A percentile compares a stretch with the other conserved stretches of the same genome.
These are phyloP conservation scores for Nematopogon swammerdamellus DNA, from an alignment of 2,888 invertebrate species.

Conservation along the genomic window DNA sequence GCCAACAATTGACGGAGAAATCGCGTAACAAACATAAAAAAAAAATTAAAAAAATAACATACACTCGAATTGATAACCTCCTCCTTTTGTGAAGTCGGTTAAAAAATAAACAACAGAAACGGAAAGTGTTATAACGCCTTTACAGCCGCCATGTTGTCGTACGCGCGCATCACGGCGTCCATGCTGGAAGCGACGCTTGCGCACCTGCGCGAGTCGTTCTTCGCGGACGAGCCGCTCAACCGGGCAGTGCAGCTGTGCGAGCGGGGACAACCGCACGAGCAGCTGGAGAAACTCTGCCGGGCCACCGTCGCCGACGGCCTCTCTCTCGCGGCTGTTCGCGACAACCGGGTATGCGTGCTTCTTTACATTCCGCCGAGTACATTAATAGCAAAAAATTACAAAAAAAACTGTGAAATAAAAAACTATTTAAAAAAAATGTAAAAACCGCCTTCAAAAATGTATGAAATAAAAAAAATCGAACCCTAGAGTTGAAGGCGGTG, in stretches of 20 bases:
- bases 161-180: conserved; percentile 30
- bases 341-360: conserved; percentile 51
- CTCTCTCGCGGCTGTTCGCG: conserved; percentile 66
- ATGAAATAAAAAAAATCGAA: too few species aligned
- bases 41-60: too few species aligned
- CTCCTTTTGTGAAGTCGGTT: too few species aligned
- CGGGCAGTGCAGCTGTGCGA: conserved; percentile 71
- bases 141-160: conserved; percentile 12
- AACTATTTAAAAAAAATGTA: too few species aligned
- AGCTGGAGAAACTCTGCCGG: conserved; percentile 69
- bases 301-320: conserved; percentile 71
- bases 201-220: conserved; percentile 72
- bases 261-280: conserved; percentile 66
- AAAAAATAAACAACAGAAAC: too few species aligned
- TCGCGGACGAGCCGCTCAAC: conserved; percentile 82
- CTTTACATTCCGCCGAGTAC: neutral
- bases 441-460: too few species aligned
- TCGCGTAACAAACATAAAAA: too few species aligned
- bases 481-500: conserved; percentile 71
- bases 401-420: too few species aligned
- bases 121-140: too few species aligned
- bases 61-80: too few species aligned
- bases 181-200: conserved; percentile 61
- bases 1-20: too few species aligned
- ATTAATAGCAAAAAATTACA: too few species aligned